A percentile compares a stretch with the other conserved stretches of the same genome.
Conservation (phyloP, 2,113 vertebrate species). For the Xiphias gladius region DNA sequence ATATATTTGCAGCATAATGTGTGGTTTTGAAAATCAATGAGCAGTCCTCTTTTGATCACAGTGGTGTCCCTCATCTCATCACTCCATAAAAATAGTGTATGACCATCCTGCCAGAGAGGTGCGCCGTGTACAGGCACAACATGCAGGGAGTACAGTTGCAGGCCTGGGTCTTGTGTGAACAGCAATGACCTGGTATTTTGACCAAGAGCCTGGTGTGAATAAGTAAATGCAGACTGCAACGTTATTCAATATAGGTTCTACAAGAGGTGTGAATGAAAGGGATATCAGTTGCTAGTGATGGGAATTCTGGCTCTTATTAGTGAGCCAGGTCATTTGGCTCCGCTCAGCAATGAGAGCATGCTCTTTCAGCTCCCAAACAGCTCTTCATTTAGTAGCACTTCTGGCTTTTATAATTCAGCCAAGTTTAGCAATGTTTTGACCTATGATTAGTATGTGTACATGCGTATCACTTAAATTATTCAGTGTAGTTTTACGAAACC, state of each 20-base stretch:
- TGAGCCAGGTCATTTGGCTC: too few relatives aligned
- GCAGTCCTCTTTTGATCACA: slow-evolving; percentile 74
- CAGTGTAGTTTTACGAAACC: too few relatives aligned
- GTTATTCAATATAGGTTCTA: slow-evolving; percentile 7
- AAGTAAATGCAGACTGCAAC: slow-evolving; percentile 16
- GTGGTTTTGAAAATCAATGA: slow-evolving; percentile 80
- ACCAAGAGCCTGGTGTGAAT: not conserved
- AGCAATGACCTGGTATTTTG: not conserved
- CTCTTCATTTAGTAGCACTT: too few relatives aligned
- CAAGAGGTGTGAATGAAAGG: not conserved
- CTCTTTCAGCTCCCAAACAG: too few relatives aligned
- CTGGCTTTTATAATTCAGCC: too few relatives aligned
- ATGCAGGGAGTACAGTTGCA: not conserved
- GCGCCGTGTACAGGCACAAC: slow-evolving; percentile 21
- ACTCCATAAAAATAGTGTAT: slow-evolving; percentile 35
- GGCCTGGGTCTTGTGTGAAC: not conserved
- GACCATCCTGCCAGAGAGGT: slow-evolving; percentile 41
- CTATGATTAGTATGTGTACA: too few relatives aligned
- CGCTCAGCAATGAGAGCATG: too few relatives aligned
- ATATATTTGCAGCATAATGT: slow-evolving; percentile 72
- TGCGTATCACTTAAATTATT: too few relatives aligned
- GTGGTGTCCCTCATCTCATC: slow-evolving; percentile 57
- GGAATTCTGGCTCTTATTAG: too few relatives aligned
- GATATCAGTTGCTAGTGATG: not conserved
- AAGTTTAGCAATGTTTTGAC: too few relatives aligned